Percentiles rank a stretch among this genome's conserved stretches.
Conservation (phyloP, 1,140 invertebrate species). For the Drosophila ercepeae region DNA sequence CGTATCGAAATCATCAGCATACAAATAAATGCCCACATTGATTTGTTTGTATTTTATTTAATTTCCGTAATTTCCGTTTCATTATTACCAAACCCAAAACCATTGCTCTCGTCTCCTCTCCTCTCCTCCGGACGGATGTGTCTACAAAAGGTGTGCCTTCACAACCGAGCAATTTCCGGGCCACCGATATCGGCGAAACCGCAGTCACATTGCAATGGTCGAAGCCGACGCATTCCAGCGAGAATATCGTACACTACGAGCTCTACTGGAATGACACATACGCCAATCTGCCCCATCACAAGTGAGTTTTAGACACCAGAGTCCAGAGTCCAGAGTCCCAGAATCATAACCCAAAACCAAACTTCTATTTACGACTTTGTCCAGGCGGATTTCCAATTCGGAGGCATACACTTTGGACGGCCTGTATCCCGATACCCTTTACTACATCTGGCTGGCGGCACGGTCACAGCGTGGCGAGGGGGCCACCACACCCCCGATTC, state of each 20-base stretch:
- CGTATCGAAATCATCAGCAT: constrained; percentile 44
- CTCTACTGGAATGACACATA: constrained; percentile 99
- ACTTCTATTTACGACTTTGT: not conserved
- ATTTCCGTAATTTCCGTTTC: constrained; percentile 81
- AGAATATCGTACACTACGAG: constrained; percentile 97
- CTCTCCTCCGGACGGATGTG: constrained; percentile 19
- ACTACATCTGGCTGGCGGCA: constrained; percentile 98
- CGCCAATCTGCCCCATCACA: constrained; percentile 89
- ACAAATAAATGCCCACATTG: constrained; percentile 76
- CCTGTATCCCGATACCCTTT: constrained; percentile 97
- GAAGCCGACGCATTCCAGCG: constrained; percentile 93
- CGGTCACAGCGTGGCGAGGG: constrained; percentile 96
- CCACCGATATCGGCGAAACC: constrained; percentile 92
- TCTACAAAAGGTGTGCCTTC: constrained; percentile 91
- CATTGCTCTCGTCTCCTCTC: constrained; percentile 30
- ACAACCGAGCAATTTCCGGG: constrained; percentile 95
- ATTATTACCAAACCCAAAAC: constrained; percentile 72
- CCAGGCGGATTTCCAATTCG: constrained; percentile 89
- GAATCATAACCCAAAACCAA: not conserved
- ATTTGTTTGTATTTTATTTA: constrained; percentile 82
- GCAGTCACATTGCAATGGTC: constrained; percentile 95
- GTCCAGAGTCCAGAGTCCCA: constrained; percentile 47
- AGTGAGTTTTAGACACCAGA: too few species aligned
- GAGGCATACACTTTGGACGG: constrained; percentile 94
- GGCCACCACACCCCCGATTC: constrained; percentile 96